Conservation (phyloP, 2,113 vertebrate species). For the Coptodon bakossiorum region DNA sequence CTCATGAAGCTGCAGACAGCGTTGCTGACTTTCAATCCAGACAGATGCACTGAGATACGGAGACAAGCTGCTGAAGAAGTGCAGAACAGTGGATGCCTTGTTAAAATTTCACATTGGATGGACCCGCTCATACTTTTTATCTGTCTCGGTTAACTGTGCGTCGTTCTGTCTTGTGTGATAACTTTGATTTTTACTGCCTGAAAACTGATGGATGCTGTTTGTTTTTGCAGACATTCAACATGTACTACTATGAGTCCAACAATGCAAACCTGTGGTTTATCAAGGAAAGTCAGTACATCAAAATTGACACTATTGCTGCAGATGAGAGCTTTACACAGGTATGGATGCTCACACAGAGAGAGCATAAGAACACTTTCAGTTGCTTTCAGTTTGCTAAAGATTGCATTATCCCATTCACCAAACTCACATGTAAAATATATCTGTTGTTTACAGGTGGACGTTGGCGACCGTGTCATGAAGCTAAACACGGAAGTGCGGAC, state of each 20-base stretch:
- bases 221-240: constrained; percentile 76
- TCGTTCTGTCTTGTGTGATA: neutral
- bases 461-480: constrained; percentile 81
- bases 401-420: neutral
- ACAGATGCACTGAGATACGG: constrained; percentile 19
- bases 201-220: neutral
- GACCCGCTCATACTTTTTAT: neutral
- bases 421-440: neutral
- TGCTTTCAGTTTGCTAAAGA: neutral
- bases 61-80: neutral
- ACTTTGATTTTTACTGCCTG: neutral
- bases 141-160: neutral
- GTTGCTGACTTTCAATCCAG: constrained; percentile 7
- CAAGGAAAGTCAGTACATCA: constrained; percentile 79
- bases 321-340: constrained; percentile 82
- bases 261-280: constrained; percentile 77
- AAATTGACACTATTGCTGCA: constrained; percentile 81
- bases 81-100: neutral
- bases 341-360: neutral
- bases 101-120: constrained; percentile 14
- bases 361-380: neutral
- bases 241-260: constrained; percentile 82
- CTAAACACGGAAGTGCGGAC: constrained; percentile 80
- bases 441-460: constrained; percentile 64
- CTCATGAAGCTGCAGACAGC: neutral